Evolutionary conservation across 2,797 vertebrate genomes (phyloP), one percentile per base, ranked within the genome.

Genomic region (Arremon brunneinucha): DNA sequence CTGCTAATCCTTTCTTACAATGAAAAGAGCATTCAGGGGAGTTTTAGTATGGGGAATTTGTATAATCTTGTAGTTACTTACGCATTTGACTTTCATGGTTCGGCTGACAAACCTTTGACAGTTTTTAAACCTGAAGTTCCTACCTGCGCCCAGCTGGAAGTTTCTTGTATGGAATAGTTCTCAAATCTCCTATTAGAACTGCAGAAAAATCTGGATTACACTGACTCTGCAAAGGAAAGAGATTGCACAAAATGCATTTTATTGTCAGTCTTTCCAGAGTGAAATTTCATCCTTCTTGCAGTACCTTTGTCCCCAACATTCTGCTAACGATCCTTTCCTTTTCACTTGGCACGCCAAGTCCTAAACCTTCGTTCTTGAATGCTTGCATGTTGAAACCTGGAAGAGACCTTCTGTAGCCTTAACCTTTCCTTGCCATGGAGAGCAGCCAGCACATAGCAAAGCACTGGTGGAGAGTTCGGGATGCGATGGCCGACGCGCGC

Each of bases 1-100:
- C 80, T 74, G 60, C 74, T 92, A 89, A 86, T 92, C 83, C 85
- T 67, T 75, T 71, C 79, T 80, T 87, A 83, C 0, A 52, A 75
- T 70, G 67, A 21, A 71, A 63, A 87, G 50, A 75, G 26, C 56
- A 10, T 94, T 83, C 53, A 57, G 39, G 60, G 50, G 32, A 72
- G 10, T 93, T 93, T 82, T 70, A 68, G 26, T 39, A 28, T 44
- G 53, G 88, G 57, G 62, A 49, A 46, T 35, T 34, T 78, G 14
- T 64, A 12, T 50, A n/a, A 83, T 64, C 56, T 57, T 79, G 37
- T 34, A 50, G 70, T 84, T 89, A 75, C 24, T 70, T 60, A 7
- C 5, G 7, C 7, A 18, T 60, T 78, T 90, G 55, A 22, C 26
- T 85, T 65, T 9, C n/a, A 27, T 56, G 59, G 43, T 53, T 70